Evolutionary conservation across 2,888 invertebrate species (phyloP).

Genomic region (Sylvicola cinctus): DNA sequence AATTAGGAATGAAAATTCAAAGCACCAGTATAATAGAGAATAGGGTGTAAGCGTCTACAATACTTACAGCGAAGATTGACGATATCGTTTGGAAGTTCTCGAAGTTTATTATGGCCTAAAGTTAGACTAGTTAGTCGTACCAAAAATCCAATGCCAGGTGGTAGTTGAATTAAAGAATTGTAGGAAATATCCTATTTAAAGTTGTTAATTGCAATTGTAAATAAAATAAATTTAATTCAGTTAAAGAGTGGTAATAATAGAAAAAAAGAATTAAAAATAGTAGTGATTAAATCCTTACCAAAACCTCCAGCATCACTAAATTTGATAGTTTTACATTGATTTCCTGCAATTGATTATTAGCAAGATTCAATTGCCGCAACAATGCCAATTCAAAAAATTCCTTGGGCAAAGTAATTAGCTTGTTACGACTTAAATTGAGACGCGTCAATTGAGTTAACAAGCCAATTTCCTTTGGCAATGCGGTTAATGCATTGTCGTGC

Average conservation of each 20-base stretch:
- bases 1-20: not conserved
- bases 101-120: constrained; percentile 51
- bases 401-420: constrained; percentile 35
- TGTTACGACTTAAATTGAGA: constrained; percentile 48
- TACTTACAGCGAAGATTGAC: constrained; percentile 58
- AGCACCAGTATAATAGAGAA: constrained; percentile 1
- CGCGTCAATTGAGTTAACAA: constrained; percentile 42
- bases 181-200: constrained; percentile 51
- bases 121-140: constrained; percentile 54
- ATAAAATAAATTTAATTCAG: constrained; percentile 4
- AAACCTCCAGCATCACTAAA: constrained; percentile 51
- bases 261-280: too few species aligned
- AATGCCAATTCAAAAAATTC: constrained; percentile 49
- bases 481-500: constrained; percentile 60
- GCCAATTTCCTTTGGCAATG: constrained; percentile 53
- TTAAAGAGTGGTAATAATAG: too few species aligned
- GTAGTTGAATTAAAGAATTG: constrained; percentile 50
- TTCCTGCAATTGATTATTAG: constrained; percentile 47
- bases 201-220: constrained; percentile 7
- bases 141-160: constrained; percentile 65
- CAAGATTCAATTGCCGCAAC: constrained; percentile 46
- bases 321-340: constrained; percentile 55
- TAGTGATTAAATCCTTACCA: constrained; percentile 29
- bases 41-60: constrained; percentile 1
- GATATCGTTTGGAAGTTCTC: constrained; percentile 58